A percentile compares a stretch with the other conserved stretches of the same genome.
phyloP scores from a whole-genome alignment of 1,140 invertebrate species.

The Onthophagus taurus region DNA sequence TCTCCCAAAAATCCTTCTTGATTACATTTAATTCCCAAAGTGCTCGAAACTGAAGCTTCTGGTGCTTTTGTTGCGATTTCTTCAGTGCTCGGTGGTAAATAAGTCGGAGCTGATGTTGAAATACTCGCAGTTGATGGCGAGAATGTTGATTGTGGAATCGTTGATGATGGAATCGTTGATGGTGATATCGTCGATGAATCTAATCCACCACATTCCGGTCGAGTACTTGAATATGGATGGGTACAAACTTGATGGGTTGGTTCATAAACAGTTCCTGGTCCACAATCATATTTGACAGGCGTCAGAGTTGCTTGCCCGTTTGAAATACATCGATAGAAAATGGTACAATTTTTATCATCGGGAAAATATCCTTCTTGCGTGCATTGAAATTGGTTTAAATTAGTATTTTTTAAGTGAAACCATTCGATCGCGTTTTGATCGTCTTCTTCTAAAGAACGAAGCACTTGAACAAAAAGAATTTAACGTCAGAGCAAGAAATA shows the following conservation, averaged over 20 bases:
- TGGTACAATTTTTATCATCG: conserved; percentile 26
- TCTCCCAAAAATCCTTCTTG: conserved; percentile 41
- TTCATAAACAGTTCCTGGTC: conserved; percentile 61
- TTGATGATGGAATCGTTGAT: conserved; percentile 5
- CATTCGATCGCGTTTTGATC: no score
- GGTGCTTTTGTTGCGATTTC: no score
- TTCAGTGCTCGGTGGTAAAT: neutral
- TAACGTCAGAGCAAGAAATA: no score
- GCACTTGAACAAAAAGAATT: no score
- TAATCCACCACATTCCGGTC: conserved; percentile 35
- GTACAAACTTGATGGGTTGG: conserved; percentile 54
- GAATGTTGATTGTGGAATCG: neutral
- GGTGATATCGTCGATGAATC: neutral
- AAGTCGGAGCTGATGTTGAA: neutral
- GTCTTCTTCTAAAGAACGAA: no score
- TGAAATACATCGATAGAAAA: conserved; percentile 29
- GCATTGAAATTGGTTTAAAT: no score
- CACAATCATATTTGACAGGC: conserved; percentile 56
- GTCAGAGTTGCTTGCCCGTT: conserved; percentile 21
- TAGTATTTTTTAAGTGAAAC: no score
- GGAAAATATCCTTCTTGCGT: conserved; percentile 29
- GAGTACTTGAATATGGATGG: conserved; percentile 47
- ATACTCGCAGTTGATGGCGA: neutral
- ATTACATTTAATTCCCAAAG: conserved; percentile 24
- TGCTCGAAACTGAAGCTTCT: conserved; percentile 1